These are phyloP conservation scores for Aphis craccivora DNA, from an alignment of 1,140 invertebrate genomes.

Conservation along the genomic window DNA sequence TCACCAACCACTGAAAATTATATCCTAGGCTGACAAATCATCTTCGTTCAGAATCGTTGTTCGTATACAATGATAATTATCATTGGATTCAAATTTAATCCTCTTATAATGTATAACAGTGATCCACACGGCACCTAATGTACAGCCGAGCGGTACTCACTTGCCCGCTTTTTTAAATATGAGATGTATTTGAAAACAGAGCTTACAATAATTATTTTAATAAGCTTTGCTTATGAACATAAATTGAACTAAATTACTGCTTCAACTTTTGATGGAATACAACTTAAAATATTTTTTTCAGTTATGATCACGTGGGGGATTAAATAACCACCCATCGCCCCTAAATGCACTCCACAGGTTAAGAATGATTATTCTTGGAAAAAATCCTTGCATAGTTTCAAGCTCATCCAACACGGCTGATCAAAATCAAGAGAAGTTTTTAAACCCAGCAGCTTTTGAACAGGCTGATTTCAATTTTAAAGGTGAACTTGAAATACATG, in stretches of 20 bases:
- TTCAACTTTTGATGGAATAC: too few relatives aligned
- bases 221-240: background rate
- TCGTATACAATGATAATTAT: too few relatives aligned
- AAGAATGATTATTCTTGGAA: background rate
- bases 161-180: background rate
- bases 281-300: background rate
- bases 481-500: too few relatives aligned
- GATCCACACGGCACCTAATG: too few relatives aligned
- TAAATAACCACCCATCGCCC: background rate
- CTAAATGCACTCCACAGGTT: background rate
- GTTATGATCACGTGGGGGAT: background rate
- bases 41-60: too few relatives aligned
- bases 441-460: background rate
- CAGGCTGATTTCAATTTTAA: too few relatives aligned
- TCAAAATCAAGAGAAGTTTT: background rate
- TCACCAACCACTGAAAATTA: too few relatives aligned
- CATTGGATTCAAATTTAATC: too few relatives aligned
- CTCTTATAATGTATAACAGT: too few relatives aligned
- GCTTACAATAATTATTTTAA: background rate
- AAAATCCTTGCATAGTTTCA: background rate
- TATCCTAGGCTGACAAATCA: too few relatives aligned
- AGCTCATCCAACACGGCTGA: background rate
- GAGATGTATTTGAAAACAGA: background rate
- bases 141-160: too few relatives aligned
- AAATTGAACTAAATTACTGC: too few relatives aligned